These are phyloP conservation scores for Microdon myrmicae DNA, from an alignment of 2,888 invertebrate genomes.

Conservation along the genomic window DNA sequence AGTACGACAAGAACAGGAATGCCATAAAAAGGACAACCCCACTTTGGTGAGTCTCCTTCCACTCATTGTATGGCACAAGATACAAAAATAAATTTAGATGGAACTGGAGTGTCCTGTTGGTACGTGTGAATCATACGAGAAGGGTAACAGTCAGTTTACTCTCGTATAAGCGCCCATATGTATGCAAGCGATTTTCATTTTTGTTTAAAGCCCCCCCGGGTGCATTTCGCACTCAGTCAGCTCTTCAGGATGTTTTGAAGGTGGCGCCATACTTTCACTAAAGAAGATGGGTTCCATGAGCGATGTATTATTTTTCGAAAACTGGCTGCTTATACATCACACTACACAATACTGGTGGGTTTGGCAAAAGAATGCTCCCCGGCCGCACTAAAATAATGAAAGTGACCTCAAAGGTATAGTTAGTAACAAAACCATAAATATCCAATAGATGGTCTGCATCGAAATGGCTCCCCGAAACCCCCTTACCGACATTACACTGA, in stretches of 20 bases:
- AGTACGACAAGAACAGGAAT: slow-evolving; percentile 40
- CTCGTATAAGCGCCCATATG: slow-evolving; percentile 67
- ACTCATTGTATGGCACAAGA: slow-evolving; percentile 5
- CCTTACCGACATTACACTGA: too few relatives aligned
- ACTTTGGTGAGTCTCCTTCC: slow-evolving; percentile 23
- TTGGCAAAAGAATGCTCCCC: slow-evolving; percentile 42
- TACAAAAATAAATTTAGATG: slow-evolving; percentile 50
- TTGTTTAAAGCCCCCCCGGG: slow-evolving; percentile 68
- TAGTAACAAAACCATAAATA: slow-evolving; percentile 63
- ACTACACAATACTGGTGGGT: slow-evolving; percentile 2
- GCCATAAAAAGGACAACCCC: slow-evolving; percentile 52
- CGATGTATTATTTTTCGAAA: slow-evolving; percentile 53
- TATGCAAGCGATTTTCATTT: slow-evolving; percentile 68
- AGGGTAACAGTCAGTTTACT: slow-evolving; percentile 41
- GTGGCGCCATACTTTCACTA: slow-evolving; percentile 33
- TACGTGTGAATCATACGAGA: slow-evolving; percentile 44
- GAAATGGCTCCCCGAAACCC: slow-evolving; percentile 10
- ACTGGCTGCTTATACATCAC: slow-evolving; percentile 40
- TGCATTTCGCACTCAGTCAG: slow-evolving; percentile 67
- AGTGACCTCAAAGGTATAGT: slow-evolving; percentile 63
- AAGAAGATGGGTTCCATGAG: slow-evolving; percentile 32
- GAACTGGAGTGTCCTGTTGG: slow-evolving; percentile 40
- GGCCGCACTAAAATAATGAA: slow-evolving; percentile 61
- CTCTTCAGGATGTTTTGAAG: slow-evolving; percentile 53
- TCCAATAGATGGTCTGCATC: slow-evolving; percentile 57